phyloP scores from a whole-genome alignment of 2,888 invertebrate species.

The Cheilosia grossa region DNA sequence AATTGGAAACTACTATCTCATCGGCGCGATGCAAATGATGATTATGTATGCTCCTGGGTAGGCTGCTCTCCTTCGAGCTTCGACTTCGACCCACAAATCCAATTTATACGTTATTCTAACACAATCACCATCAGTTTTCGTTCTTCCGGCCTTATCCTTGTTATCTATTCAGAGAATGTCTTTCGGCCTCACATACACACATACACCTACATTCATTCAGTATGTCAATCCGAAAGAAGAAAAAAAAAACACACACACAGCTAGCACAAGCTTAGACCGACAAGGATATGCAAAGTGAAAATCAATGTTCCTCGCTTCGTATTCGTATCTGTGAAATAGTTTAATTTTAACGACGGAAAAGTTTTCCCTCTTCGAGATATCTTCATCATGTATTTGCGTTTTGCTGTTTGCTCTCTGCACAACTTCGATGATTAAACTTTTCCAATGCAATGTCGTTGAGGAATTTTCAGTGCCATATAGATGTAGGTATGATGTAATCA shows the following conservation, averaged over 20 bases:
- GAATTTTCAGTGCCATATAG: background rate
- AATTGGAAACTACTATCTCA: conserved; percentile 12
- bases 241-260: background rate
- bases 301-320: conserved; percentile 41
- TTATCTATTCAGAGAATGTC: conserved; percentile 42
- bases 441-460: conserved; percentile 14
- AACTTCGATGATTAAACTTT: conserved; percentile 60
- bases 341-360: conserved; percentile 47
- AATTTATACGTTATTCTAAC: conserved; percentile 21
- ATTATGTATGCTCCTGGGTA: conserved; percentile 18
- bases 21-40: conserved; percentile 18
- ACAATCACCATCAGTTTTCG: conserved; percentile 4
- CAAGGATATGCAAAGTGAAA: conserved; percentile 55
- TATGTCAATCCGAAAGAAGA: conserved; percentile 6
- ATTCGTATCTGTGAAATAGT: conserved; percentile 52
- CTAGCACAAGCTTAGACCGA: conserved; percentile 2
- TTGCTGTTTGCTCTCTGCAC: background rate
- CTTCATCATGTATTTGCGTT: conserved; percentile 7
- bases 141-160: conserved; percentile 9
- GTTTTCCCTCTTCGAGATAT: conserved; percentile 32
- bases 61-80: conserved; percentile 15
- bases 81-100: conserved; percentile 37
- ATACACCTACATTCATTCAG: conserved; percentile 3
- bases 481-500: background rate
- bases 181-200: conserved; percentile 10